Conservation (phyloP, 2,113 vertebrate species). For the Trogon melanurus region DNA sequence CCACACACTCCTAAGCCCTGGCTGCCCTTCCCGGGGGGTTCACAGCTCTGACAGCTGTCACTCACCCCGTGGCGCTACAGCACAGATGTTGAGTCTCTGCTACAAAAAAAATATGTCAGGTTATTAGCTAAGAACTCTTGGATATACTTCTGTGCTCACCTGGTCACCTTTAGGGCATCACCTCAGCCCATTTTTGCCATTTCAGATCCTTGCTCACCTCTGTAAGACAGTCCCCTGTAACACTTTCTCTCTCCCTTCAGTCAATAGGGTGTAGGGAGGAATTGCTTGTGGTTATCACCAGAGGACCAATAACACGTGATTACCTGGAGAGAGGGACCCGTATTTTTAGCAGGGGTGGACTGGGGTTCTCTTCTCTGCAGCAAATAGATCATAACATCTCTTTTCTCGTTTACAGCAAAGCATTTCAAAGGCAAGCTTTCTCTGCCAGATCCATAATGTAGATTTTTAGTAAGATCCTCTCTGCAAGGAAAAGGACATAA, state of each 20-base stretch:
- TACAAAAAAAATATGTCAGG: background rate
- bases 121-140: background rate
- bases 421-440: background rate
- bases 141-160: background rate
- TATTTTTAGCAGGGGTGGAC: background rate
- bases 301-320: background rate
- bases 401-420: background rate
- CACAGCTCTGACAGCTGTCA: too few relatives aligned
- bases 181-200: background rate
- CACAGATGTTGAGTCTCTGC: background rate
- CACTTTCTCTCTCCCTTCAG: background rate
- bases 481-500: background rate
- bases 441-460: background rate
- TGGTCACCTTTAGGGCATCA: background rate
- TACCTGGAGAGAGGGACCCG: background rate
- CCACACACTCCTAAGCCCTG: background rate
- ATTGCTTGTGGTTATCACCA: background rate
- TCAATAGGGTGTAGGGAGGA: background rate
- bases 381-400: background rate
- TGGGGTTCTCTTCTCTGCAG: background rate
- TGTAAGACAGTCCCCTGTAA: background rate
- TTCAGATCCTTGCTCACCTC: background rate
- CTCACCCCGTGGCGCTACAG: background rate
- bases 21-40: background rate
- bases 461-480: constrained; percentile 18